phyloP scores from a whole-genome alignment of 2,797 vertebrate genomes.

The Sebastes vulpes region DNA sequence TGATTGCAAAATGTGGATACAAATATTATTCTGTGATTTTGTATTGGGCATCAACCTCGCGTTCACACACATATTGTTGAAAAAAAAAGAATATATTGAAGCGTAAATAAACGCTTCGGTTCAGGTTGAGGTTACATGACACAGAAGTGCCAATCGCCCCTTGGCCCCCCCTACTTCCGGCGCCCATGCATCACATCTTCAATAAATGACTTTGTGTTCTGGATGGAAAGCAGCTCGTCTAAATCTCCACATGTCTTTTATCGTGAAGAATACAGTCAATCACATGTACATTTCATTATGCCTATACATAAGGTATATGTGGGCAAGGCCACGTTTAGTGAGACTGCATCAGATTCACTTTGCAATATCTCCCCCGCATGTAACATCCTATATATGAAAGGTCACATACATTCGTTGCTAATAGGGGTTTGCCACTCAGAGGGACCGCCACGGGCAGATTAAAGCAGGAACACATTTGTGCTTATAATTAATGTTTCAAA shows the following conservation, averaged over 20 bases:
- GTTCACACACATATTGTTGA: too few relatives aligned
- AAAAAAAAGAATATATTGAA: too few relatives aligned
- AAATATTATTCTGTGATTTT: too few relatives aligned
- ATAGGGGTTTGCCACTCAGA: conserved; percentile 18
- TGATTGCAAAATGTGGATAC: too few relatives aligned
- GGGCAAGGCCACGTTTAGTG: neutral
- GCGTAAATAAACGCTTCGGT: too few relatives aligned
- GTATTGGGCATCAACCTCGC: too few relatives aligned
- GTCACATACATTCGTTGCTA: conserved; percentile 1
- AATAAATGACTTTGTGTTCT: too few relatives aligned
- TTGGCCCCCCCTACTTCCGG: too few relatives aligned
- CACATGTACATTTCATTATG: neutral
- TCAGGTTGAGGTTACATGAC: too few relatives aligned
- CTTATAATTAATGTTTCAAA: conserved; percentile 15
- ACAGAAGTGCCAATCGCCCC: too few relatives aligned
- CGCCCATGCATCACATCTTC: neutral
- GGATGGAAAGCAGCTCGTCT: neutral
- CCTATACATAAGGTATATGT: neutral
- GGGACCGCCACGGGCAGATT: neutral
- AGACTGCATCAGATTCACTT: neutral
- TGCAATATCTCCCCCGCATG: neutral
- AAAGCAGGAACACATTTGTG: conserved; percentile 2
- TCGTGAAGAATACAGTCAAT: neutral
- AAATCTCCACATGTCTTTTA: neutral
- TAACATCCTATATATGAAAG: neutral